phyloP scores from a whole-genome alignment of 2,888 invertebrate species.

The Pediacus dermestoides region DNA sequence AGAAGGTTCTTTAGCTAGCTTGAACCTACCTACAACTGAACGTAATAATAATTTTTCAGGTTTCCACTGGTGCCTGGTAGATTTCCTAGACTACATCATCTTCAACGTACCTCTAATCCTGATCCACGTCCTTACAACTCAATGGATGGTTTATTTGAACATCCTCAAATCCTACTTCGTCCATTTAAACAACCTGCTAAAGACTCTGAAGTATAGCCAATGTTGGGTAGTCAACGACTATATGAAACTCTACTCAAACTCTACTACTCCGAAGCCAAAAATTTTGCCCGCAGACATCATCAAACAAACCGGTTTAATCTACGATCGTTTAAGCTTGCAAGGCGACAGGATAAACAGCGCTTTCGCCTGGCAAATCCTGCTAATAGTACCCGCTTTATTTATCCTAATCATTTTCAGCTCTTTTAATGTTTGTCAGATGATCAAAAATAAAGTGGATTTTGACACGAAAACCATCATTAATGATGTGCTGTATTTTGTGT shows the following conservation, averaged over 20 bases:
- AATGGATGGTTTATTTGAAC: conserved; percentile 19
- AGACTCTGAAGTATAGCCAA: conserved; percentile 11
- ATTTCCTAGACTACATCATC: conserved; percentile 13
- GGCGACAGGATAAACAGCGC: conserved; percentile 12
- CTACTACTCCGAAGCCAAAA: not conserved
- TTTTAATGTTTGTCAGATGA: conserved; percentile 17
- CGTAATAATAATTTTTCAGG: conserved; percentile 9
- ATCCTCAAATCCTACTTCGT: conserved; percentile 17
- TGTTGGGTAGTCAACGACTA: conserved; percentile 14
- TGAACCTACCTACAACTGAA: too few relatives aligned
- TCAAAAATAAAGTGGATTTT: conserved; percentile 9
- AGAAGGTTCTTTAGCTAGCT: not conserved
- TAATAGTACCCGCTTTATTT: conserved; percentile 18
- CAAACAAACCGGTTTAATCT: conserved; percentile 15
- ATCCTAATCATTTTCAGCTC: conserved; percentile 18
- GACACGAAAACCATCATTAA: conserved; percentile 11
- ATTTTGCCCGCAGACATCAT: conserved; percentile 9
- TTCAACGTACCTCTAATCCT: conserved; percentile 13
- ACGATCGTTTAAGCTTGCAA: conserved; percentile 19
- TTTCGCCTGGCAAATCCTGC: conserved; percentile 20
- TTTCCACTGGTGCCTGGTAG: conserved; percentile 6
- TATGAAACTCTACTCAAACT: not conserved
- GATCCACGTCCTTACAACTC: conserved; percentile 12
- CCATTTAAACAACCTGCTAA: conserved; percentile 17
- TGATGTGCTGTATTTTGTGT: conserved; percentile 14